phyloP scores from a whole-genome alignment of 2,888 invertebrate species.

The Cremastinae sp. region DNA sequence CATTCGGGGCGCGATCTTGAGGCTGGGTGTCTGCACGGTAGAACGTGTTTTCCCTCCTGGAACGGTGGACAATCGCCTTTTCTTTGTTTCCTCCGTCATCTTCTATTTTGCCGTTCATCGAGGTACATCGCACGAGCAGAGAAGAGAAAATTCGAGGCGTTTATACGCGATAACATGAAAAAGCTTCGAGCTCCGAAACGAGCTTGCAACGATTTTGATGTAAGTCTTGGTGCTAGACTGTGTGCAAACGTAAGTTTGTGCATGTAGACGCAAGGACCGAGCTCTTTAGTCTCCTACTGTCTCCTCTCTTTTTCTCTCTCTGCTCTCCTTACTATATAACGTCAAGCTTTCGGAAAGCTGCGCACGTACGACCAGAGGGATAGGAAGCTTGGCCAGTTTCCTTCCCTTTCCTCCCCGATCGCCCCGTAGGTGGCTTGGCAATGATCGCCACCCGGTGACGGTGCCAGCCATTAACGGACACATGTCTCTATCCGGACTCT shows the following conservation, averaged over 20 bases:
- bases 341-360: constrained; percentile 72
- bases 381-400: constrained; percentile 62
- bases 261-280: constrained; percentile 4
- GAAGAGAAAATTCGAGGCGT: constrained; percentile 69
- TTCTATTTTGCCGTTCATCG: constrained; percentile 58
- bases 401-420: constrained; percentile 14
- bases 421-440: constrained; percentile 75
- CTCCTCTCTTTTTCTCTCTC: constrained; percentile 18
- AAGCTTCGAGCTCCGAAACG: constrained; percentile 58
- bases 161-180: constrained; percentile 65
- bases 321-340: constrained; percentile 28
- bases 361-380: constrained; percentile 73
- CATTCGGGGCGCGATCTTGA: constrained; percentile 53
- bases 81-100: constrained; percentile 15
- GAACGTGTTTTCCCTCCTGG: constrained; percentile 45
- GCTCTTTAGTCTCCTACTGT: constrained; percentile 5
- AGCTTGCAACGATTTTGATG: constrained; percentile 59
- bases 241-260: not conserved
- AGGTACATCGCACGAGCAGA: constrained; percentile 63
- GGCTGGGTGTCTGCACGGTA: constrained; percentile 11
- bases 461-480: constrained; percentile 79
- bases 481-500: constrained; percentile 77
- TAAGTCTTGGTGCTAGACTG: not conserved
- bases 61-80: constrained; percentile 10
- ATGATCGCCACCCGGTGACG: constrained; percentile 79